Conservation (phyloP, 2,113 vertebrate species). For the Phalacrocorax brasilianus region DNA sequence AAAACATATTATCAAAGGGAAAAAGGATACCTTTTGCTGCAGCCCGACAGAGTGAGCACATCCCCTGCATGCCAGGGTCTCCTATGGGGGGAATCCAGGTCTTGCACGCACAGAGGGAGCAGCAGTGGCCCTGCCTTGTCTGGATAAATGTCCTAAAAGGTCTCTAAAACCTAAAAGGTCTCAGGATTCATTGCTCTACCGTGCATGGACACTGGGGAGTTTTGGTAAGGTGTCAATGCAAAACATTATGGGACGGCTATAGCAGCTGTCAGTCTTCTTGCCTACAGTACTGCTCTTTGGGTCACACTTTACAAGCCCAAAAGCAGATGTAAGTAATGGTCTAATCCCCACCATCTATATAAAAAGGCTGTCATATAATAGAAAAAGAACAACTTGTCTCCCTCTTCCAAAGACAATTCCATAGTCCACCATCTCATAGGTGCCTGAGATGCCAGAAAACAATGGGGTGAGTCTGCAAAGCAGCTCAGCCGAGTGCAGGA, state of each 20-base stretch:
- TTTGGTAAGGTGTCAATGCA: not conserved
- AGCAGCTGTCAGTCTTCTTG: not conserved
- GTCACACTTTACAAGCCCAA: not conserved
- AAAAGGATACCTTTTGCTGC: not conserved
- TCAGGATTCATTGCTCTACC: not conserved
- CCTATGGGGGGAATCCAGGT: not conserved
- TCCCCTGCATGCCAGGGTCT: fast-evolving
- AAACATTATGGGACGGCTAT: not conserved
- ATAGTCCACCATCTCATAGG: not conserved
- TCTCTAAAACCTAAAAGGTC: not conserved
- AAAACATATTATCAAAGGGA: not conserved
- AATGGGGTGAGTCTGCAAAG: not conserved
- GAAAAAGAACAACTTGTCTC: not conserved
- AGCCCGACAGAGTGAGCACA: fast-evolving
- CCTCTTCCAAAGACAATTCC: not conserved
- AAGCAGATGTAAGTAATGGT: not conserved
- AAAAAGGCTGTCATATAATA: not conserved
- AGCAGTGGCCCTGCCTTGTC: fast-evolving
- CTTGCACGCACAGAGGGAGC: not conserved
- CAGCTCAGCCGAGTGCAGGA: fast-evolving
- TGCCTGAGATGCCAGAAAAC: not conserved
- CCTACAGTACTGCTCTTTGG: not conserved
- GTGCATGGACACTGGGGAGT: not conserved
- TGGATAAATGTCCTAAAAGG: not conserved
- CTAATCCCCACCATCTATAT: not conserved